Base-by-base conservation (phyloP, 2,888 invertebrate species). In the Sceliomorpha sp. region DNA sequence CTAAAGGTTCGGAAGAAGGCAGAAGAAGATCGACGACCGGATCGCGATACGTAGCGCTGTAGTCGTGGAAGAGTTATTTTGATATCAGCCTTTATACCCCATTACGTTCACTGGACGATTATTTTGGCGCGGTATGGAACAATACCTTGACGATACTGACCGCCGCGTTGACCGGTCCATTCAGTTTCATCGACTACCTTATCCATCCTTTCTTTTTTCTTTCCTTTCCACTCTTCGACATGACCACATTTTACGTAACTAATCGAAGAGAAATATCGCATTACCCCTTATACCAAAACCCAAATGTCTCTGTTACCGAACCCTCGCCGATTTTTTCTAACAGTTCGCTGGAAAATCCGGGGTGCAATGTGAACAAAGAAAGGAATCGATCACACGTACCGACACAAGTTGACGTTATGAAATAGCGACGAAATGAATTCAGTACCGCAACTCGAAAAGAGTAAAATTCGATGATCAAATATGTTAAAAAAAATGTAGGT, bases 61-160 rank as follows among this genome's bases (percentile, higher is more conserved):
- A 26, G 76, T 74, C 75, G 76, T 77, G 78, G 72, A 71, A 71
- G 82, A 81, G 79, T 81, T 82, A 82, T 84, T 84, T 82, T 82
- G 83, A 82, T 88, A 88, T 88, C 87, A 77, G 84, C 72, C 79
- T 86, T 88, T 70, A 86, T 85, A 80, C 82, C 75, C 86, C 87
- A 87, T 88, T 88, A 86, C 80, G 72, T 79, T 48, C 72, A 74
- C 48, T 45, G 58, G 75, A 75, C 79, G 84, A 86, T 87, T 86
- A 85, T 85, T 87, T 84, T 75, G 76, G 66, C 78, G 72, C 75
- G 64, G 60, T 74, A 55, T 63, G 75, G 80, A 84, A 87, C 84
- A 85, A 87, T 85, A 81, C 81, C 83, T 77, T 76, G 79, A 82
- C 87, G 75, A 84, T 83, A 85, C 85, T 79, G 81, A 79, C 83